phyloP scores from a whole-genome alignment of 2,797 vertebrate genomes.

The Sebastes minor region DNA sequence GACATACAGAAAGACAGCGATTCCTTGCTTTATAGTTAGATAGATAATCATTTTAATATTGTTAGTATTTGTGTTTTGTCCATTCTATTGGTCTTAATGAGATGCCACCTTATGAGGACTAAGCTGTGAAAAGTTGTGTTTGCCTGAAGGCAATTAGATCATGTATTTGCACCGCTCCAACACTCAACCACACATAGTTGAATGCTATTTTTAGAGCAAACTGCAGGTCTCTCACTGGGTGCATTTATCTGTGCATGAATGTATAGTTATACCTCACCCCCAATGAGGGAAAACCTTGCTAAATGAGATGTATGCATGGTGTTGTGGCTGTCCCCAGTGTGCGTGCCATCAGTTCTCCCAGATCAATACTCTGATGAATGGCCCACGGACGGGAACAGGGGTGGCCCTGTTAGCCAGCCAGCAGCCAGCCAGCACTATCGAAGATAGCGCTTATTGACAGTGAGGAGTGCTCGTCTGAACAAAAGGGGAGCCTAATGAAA shows the following conservation, averaged over 20 bases:
- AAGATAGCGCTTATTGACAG: conserved; percentile 79
- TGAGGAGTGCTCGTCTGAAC: conserved; percentile 67
- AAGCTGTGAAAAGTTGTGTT: neutral
- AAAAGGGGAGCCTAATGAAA: conserved; percentile 78
- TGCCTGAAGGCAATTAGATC: neutral
- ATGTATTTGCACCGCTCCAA: neutral
- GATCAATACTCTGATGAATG: conserved; percentile 86
- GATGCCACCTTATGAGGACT: neutral
- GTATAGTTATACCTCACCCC: conserved; percentile 10
- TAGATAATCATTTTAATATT: neutral
- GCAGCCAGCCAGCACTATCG: conserved; percentile 65
- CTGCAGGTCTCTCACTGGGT: neutral
- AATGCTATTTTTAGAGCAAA: conserved; percentile 9
- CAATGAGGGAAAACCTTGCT: conserved; percentile 57
- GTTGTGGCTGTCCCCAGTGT: conserved; percentile 62
- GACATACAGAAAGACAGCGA: no score
- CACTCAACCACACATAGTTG: neutral
- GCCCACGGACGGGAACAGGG: conserved; percentile 64
- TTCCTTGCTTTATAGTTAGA: neutral
- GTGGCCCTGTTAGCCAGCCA: conserved; percentile 71
- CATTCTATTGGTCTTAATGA: neutral
- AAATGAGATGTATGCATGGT: conserved; percentile 77
- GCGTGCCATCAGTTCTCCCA: conserved; percentile 66
- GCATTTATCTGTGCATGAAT: conserved; percentile 25
- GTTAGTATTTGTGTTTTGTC: neutral